phyloP scores from a whole-genome alignment of 2,888 invertebrate species.

The Gymnocheta viridis region DNA sequence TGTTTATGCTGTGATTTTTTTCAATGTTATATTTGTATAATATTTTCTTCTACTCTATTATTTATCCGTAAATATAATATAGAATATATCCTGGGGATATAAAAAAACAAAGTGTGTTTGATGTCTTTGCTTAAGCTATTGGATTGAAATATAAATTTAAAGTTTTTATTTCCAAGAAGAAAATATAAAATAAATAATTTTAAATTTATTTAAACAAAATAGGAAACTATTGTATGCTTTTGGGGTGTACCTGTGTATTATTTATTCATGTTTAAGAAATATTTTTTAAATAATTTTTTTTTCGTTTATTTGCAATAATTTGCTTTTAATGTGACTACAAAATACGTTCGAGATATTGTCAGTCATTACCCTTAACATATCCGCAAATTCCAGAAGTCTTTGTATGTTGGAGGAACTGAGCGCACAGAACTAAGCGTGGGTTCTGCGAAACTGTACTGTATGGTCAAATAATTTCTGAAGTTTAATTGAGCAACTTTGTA shows the following conservation, averaged over 20 bases:
- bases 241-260: no score
- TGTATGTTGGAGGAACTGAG: background rate
- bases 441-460: background rate
- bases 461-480: background rate
- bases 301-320: background rate
- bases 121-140: background rate
- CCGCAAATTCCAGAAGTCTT: background rate
- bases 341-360: background rate
- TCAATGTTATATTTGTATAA: background rate
- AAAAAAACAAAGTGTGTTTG: background rate
- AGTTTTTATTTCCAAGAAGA: background rate
- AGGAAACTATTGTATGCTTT: background rate
- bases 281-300: background rate
- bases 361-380: background rate
- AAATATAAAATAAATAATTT: background rate
- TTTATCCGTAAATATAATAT: slow-evolving; percentile 4
- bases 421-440: background rate
- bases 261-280: no score
- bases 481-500: background rate
- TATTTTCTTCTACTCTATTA: background rate
- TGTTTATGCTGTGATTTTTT: slow-evolving; percentile 15
- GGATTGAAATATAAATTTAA: background rate
- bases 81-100: background rate
- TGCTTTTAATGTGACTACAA: background rate
- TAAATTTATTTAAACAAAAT: background rate